phyloP scores from a whole-genome alignment of 2,888 invertebrate species.

The Chrysolina haemoptera region DNA sequence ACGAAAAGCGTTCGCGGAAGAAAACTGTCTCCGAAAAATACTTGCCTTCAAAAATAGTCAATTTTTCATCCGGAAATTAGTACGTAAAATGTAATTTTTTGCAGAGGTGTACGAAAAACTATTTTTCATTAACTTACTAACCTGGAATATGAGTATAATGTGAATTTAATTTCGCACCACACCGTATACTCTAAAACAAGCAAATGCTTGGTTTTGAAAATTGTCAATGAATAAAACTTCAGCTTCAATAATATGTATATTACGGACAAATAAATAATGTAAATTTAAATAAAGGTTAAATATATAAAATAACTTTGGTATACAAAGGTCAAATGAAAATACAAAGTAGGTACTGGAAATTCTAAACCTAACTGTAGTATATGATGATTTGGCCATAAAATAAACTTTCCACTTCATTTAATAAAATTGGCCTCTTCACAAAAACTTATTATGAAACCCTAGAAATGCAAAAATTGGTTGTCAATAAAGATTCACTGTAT shows the following conservation, averaged over 20 bases:
- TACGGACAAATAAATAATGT: slow-evolving; percentile 5
- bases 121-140: too few species aligned
- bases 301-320: slow-evolving; percentile 6
- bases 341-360: not conserved
- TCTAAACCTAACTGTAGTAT: slow-evolving; percentile 8
- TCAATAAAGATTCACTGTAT: not conserved
- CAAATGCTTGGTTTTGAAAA: not conserved
- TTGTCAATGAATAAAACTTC: not conserved
- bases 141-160: too few species aligned
- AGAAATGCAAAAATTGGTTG: not conserved
- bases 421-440: not conserved
- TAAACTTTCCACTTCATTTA: slow-evolving; percentile 7
- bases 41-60: too few species aligned
- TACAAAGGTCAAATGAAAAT: not conserved
- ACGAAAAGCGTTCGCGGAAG: too few species aligned
- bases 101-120: too few species aligned
- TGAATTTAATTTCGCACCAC: too few species aligned
- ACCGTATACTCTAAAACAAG: too few species aligned
- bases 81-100: too few species aligned
- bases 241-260: not conserved
- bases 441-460: slow-evolving; percentile 13
- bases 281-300: not conserved
- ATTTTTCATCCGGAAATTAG: too few species aligned
- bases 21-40: too few species aligned
- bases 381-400: not conserved